These are phyloP conservation scores for Plagiodera versicolora DNA, from an alignment of 2,888 invertebrate genomes.

Conservation along the genomic window DNA sequence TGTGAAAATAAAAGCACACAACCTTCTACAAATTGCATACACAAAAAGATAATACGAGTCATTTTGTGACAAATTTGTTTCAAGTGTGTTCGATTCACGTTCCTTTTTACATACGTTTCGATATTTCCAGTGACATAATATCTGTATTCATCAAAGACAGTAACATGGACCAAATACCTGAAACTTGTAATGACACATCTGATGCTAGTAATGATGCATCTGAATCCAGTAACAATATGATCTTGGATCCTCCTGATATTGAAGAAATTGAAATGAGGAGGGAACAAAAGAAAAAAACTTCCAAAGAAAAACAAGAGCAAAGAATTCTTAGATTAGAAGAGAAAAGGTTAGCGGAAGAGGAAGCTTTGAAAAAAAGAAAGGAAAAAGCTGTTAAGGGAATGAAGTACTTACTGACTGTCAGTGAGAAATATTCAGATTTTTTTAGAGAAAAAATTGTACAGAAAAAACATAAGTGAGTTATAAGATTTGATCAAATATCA, in stretches of 20 bases:
- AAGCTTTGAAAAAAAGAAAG: conserved; percentile 22
- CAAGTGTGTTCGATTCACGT: too few relatives aligned
- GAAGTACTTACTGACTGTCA: conserved; percentile 34
- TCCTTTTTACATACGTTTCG: too few relatives aligned
- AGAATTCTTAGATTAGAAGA: conserved; percentile 5
- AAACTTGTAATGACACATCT: too few relatives aligned
- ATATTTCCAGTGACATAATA: too few relatives aligned
- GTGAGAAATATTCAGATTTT: conserved; percentile 36
- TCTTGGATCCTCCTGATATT: conserved; percentile 15
- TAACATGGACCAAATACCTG: too few relatives aligned
- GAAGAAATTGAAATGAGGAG: conserved; percentile 8
- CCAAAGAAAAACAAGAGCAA: neutral
- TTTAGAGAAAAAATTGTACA: conserved; percentile 32
- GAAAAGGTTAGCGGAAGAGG: conserved; percentile 18
- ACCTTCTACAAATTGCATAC: too few relatives aligned
- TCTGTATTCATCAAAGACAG: too few relatives aligned
- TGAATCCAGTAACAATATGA: conserved; percentile 15
- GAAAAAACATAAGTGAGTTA: conserved; percentile 12
- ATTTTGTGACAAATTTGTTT: too few relatives aligned
- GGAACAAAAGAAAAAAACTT: neutral
- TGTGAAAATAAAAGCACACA: too few relatives aligned
- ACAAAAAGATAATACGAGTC: too few relatives aligned
- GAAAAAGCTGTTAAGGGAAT: conserved; percentile 35
- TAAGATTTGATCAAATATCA: too few relatives aligned
- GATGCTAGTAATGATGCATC: neutral